These are phyloP conservation scores for Pygocentrus nattereri DNA, from an alignment of 2,797 vertebrate species.

Conservation along the genomic window DNA sequence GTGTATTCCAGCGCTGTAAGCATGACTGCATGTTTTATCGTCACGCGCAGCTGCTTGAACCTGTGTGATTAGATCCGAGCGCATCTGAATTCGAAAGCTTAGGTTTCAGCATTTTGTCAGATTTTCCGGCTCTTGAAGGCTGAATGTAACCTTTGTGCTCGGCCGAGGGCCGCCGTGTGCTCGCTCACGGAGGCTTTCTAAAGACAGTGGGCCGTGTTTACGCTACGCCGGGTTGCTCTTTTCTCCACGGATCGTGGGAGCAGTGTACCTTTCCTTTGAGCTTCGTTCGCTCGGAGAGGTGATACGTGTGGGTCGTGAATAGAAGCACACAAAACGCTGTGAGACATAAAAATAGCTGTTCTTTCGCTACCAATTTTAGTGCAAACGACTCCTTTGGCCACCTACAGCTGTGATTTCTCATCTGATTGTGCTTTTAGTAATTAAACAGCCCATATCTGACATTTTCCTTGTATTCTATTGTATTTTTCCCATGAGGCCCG, in stretches of 20 bases:
- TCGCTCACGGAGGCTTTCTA: constrained; percentile 58
- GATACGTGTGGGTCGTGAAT: constrained; percentile 80
- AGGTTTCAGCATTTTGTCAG: constrained; percentile 64
- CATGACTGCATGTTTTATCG: constrained; percentile 8
- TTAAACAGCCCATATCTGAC: too few relatives aligned
- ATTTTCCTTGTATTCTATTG: too few relatives aligned
- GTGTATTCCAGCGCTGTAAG: constrained; percentile 48
- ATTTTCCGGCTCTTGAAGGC: constrained; percentile 67
- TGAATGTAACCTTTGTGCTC: constrained; percentile 74
- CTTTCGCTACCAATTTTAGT: constrained; percentile 53
- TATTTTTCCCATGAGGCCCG: too few relatives aligned
- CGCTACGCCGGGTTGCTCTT: constrained; percentile 77
- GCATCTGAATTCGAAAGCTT: constrained; percentile 52
- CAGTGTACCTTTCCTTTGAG: constrained; percentile 70
- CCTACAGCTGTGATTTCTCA: constrained; percentile 30
- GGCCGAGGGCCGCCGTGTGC: constrained; percentile 59
- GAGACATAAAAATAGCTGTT: constrained; percentile 59
- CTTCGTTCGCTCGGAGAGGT: constrained; percentile 75
- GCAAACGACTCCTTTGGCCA: constrained; percentile 32
- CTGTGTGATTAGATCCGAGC: constrained; percentile 67
- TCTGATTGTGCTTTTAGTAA: not conserved
- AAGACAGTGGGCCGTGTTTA: constrained; percentile 67
- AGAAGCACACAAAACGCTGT: constrained; percentile 74
- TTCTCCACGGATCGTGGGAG: constrained; percentile 67
- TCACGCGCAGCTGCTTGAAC: constrained; percentile 53